Evolutionary conservation across 2,797 vertebrate genomes (phyloP).

Genomic region (Iguana delicatissima): DNA sequence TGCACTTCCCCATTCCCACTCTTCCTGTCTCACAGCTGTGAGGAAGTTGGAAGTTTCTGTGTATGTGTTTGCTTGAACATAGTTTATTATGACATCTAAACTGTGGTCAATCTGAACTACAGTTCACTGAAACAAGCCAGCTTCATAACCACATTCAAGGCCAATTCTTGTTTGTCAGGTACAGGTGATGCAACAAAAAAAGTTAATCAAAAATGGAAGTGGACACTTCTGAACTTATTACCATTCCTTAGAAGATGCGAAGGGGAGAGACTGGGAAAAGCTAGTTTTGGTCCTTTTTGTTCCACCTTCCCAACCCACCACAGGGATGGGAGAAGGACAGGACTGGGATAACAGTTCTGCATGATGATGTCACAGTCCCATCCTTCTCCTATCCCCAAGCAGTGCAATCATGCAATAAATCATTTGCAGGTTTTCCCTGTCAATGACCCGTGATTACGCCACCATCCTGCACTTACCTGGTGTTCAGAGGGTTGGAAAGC

Average conservation of each 20-base stretch:
- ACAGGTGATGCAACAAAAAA: neutral
- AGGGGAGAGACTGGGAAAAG: neutral
- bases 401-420: too few species aligned
- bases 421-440: too few species aligned
- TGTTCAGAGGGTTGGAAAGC: too few species aligned
- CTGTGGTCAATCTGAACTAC: neutral
- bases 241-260: neutral
- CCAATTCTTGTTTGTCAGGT: neutral
- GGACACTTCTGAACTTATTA: neutral
- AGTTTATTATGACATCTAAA: neutral
- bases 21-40: neutral
- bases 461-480: too few species aligned
- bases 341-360: too few species aligned
- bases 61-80: neutral
- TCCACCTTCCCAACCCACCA: too few species aligned
- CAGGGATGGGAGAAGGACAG: too few species aligned
- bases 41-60: neutral
- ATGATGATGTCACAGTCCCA: too few species aligned
- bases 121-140: neutral
- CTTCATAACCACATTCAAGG: neutral
- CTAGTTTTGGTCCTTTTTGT: too few species aligned
- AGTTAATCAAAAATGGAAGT: neutral
- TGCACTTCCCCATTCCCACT: too few species aligned
- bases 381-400: too few species aligned
- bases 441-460: too few species aligned